Evolutionary conservation across 1,140 invertebrate genomes (phyloP), one percentile per base, ranked within the genome.

Genomic region (Neodiprion pinetum): DNA sequence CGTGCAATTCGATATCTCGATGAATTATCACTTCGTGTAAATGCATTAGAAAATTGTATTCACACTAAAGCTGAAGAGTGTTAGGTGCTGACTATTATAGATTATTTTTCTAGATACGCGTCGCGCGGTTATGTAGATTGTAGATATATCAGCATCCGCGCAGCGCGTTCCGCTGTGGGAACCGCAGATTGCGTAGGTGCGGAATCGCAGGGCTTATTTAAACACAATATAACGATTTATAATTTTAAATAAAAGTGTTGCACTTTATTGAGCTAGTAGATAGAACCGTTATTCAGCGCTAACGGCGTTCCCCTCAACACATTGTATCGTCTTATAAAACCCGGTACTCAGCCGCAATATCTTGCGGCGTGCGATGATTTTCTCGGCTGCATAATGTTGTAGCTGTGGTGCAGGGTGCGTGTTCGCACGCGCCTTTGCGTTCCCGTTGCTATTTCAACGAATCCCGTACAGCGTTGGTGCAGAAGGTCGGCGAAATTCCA

Each of bases 391-490:
- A 40, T 40, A 40, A 40, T 40, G 28, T 40, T 40, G 4, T 61
- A 61, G 53, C n/a, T 17, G 70, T 50, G 47, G 70, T 17, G 21
- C 11, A 47, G 12, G 9, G 11, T 17, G 50, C 70, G n/a, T 48
- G 53, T 17, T 17, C 9, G 17, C 70, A 48, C 70, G 50, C 47
- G 17, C 50, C 9, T 71, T 47, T 69, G 12, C 50, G 48, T 50
- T 71, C 49, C 50, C 50, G 70, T 50, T 71, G 48, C 67, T 23
- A 23, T 28, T 28, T 28, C 47, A 69, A 69, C n/a, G 47, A 23
- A 21, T 40, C 28, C 28, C 67, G 67, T 47, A 7, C 12, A 7
- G 14, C 12, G 23, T 28, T 69, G 23, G 1, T 5, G 28, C 28
- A 40, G 28, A 40, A 40, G 28, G 28, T 40, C 28, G 28, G 5